A percentile compares a stretch with the other conserved stretches of the same genome.
phyloP scores from a whole-genome alignment of 2,797 vertebrate genomes.

The Sebastiscus tertius region DNA sequence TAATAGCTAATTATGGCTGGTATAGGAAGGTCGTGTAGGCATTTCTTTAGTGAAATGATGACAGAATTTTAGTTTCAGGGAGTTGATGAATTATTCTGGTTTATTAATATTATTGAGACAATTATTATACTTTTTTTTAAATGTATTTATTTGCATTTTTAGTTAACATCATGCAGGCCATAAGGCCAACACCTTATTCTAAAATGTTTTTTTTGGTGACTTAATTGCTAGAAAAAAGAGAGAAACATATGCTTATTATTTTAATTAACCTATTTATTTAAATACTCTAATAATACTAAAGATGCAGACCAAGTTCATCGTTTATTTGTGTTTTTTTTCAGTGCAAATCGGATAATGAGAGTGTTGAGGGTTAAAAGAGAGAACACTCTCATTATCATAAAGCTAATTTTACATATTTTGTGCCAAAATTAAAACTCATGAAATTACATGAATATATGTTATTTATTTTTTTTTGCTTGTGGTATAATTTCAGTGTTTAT shows the following conservation, averaged over 20 bases:
- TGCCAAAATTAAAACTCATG: neutral
- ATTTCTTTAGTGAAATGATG: neutral
- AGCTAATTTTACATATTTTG: neutral
- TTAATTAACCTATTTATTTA: neutral
- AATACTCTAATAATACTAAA: neutral
- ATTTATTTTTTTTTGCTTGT: neutral
- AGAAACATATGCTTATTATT: neutral
- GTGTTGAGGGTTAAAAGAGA: neutral
- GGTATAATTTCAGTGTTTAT: neutral
- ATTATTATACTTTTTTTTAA: neutral
- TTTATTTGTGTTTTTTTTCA: neutral
- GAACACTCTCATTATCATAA: neutral
- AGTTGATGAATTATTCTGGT: neutral
- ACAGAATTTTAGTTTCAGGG: no score
- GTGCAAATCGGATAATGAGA: neutral
- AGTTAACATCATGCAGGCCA: neutral
- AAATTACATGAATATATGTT: neutral
- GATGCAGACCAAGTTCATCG: neutral
- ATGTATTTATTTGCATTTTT: neutral
- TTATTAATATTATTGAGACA: neutral
- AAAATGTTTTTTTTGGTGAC: neutral
- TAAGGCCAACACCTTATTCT: neutral
- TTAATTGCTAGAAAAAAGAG: neutral
- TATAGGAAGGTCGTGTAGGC: neutral
- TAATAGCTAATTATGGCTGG: neutral